Evolutionary conservation across 1,140 invertebrate genomes (phyloP).

Genomic region (Drosophila paulistorum): DNA sequence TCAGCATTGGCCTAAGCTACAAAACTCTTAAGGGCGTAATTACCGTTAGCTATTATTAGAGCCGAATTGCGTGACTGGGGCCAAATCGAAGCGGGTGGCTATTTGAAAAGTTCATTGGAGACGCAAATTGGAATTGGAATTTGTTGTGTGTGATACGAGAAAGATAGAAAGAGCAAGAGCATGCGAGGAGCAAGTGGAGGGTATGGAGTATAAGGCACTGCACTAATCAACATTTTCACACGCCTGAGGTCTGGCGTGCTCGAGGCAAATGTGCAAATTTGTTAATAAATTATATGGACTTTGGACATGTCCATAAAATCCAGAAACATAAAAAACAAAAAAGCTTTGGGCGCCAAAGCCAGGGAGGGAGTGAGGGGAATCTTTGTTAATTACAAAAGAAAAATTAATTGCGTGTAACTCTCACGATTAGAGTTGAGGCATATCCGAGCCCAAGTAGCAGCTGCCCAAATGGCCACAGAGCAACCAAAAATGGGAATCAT

Average conservation of each 20-base stretch:
- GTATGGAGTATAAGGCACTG: constrained; percentile 3
- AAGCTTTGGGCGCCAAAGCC: constrained; percentile 11
- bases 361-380: constrained; percentile 6
- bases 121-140: constrained; percentile 71
- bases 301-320: constrained; percentile 67
- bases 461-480: constrained; percentile 31
- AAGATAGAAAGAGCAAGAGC: not conserved
- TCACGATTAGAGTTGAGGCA: constrained; percentile 62
- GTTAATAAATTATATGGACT: constrained; percentile 78
- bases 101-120: constrained; percentile 35
- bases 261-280: constrained; percentile 68
- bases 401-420: constrained; percentile 79
- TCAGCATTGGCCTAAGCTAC: constrained; percentile 14
- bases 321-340: constrained; percentile 65
- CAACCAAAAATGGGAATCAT: constrained; percentile 50
- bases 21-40: constrained; percentile 68
- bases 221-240: constrained; percentile 68
- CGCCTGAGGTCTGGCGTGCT: constrained; percentile 7
- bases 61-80: constrained; percentile 56
- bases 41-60: constrained; percentile 68
- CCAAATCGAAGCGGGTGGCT: constrained; percentile 41
- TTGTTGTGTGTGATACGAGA: constrained; percentile 32
- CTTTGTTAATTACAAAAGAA: constrained; percentile 77
- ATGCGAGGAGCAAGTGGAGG: constrained; percentile 13
- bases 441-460: constrained; percentile 17